Evolutionary conservation across 1,140 invertebrate genomes (phyloP).

Genomic region (Leptestheria dahalacensis): DNA sequence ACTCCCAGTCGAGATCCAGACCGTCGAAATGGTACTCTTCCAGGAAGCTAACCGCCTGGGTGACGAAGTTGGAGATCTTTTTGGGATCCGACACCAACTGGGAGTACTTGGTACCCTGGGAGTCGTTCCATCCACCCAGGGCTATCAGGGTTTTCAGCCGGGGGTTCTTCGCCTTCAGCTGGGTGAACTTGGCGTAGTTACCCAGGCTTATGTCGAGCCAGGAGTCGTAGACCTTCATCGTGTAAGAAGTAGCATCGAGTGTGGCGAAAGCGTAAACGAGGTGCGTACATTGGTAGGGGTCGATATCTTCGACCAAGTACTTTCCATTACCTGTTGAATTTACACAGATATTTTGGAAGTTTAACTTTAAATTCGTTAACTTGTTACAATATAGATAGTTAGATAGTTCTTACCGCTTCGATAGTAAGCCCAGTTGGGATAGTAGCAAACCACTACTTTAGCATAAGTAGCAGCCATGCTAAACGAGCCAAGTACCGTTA

Average conservation of each 20-base stretch:
- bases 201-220: slow-evolving; percentile 38
- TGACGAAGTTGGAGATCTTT: slow-evolving; percentile 36
- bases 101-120: slow-evolving; percentile 35
- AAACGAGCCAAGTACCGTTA: too few species aligned
- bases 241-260: slow-evolving; percentile 43
- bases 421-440: too few species aligned
- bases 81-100: slow-evolving; percentile 27
- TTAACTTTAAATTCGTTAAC: too few species aligned
- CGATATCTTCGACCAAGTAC: slow-evolving; percentile 53
- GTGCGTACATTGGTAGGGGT: slow-evolving; percentile 58
- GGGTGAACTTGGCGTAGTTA: slow-evolving; percentile 34
- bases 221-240: slow-evolving; percentile 38
- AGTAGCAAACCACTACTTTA: too few species aligned
- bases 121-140: slow-evolving; percentile 36
- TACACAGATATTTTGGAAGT: too few species aligned
- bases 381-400: too few species aligned
- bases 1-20: slow-evolving; percentile 44
- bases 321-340: slow-evolving; percentile 40
- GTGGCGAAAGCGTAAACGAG: slow-evolving; percentile 62
- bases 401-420: too few species aligned
- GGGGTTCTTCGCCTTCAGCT: slow-evolving; percentile 37
- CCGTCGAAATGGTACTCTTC: slow-evolving; percentile 42
- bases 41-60: slow-evolving; percentile 38
- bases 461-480: too few species aligned
- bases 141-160: slow-evolving; percentile 34